A percentile compares a stretch with the other conserved stretches of the same genome.
These are phyloP conservation scores for Hemiprocne comata DNA, from an alignment of 2,113 vertebrate genomes.

Conservation along the genomic window DNA sequence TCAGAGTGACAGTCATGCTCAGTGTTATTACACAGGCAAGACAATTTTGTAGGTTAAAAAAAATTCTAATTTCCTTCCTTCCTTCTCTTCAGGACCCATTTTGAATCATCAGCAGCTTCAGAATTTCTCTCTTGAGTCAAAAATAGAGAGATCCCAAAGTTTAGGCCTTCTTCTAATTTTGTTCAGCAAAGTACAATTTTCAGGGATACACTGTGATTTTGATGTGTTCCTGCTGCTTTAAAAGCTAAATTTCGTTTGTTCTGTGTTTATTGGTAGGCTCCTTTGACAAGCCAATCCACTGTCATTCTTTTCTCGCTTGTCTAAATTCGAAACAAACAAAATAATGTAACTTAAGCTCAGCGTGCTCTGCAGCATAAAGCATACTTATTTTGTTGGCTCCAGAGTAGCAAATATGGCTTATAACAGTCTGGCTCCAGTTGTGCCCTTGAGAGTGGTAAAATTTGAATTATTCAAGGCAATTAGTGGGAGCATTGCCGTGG, in stretches of 20 bases:
- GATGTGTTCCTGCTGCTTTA: neutral
- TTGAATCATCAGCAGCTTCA: constrained; percentile 67
- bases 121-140: constrained; percentile 65
- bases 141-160: constrained; percentile 63
- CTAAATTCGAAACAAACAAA: neutral
- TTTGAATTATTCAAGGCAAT: constrained; percentile 77
- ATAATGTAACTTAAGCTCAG: constrained; percentile 22
- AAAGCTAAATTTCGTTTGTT: neutral
- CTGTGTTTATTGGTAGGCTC: neutral
- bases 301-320: neutral
- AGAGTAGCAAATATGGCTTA: constrained; percentile 59
- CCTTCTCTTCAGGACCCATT: constrained; percentile 70
- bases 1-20: constrained; percentile 81
- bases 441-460: constrained; percentile 71
- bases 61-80: constrained; percentile 70
- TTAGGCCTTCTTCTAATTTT: constrained; percentile 33
- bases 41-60: constrained; percentile 72
- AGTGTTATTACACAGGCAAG: constrained; percentile 79
- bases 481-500: constrained; percentile 59
- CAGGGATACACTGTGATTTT: neutral
- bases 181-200: neutral
- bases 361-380: neutral
- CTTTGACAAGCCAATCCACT: neutral
- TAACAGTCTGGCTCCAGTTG: constrained; percentile 54
- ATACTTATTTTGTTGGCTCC: constrained; percentile 37